Base-by-base conservation (phyloP, 2,888 invertebrate species). In the Drosophila anomalata region DNA sequence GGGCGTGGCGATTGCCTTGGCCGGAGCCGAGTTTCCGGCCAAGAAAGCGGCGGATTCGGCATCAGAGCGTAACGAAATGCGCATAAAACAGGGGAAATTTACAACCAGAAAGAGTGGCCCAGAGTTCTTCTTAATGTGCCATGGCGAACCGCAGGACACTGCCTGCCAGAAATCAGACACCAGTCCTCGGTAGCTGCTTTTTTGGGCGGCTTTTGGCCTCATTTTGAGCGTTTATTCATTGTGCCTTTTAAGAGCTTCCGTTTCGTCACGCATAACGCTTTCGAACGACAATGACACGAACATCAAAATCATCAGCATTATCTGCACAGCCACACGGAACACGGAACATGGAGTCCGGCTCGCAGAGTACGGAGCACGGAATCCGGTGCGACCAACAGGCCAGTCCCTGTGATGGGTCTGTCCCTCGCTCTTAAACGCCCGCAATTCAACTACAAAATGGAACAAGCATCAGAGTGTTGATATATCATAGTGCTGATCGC, bases 241-340 rank as follows among this genome's bases (percentile, higher is more conserved):
- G 76, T 71, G 75, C 75, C 70, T 80, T 78, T 86, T 78, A 86
- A 80, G 77, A 73, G 78, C 75, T 77, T 86, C 87, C 87, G 77
- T 75, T 86, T 86, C 77, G 80, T 83, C 78, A 86, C 80, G 77
- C 88, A 78, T 86, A 83, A 83, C 84, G 87, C 80, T 80, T 86
- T 77, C 73, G 62, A 88, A 85, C 71, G 79, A 79, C 77, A 84
- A 85, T 73, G 78, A 77, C 77, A 84, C 69, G 71, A 73, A 76
- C 83, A 84, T 84, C 75, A 82, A 87, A 87, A 85, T 87, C 82
- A 82, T 87, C 82, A 85, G 62, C 87, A 79, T 78, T 87, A 74
- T 75, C 67, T 70, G 68, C 67, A 75, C 76, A 72, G 75, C 74
- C 62, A 69, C 69, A 74, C 74, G 67, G 53, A 65, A 70, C 73